These are phyloP conservation scores for Himalopsyche kuldschensis DNA, from an alignment of 2,888 invertebrate genomes.

Conservation along the genomic window DNA sequence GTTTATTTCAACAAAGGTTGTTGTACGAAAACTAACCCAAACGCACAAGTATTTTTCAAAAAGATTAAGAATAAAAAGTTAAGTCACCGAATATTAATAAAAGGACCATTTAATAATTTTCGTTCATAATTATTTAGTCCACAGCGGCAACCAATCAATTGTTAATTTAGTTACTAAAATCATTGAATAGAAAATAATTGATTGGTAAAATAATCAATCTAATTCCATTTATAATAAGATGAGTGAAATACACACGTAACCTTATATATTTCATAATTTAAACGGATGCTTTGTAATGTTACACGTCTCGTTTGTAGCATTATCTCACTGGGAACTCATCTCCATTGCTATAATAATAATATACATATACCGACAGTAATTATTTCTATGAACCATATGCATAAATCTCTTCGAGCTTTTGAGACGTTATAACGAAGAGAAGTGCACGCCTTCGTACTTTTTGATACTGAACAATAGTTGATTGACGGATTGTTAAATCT, in stretches of 20 bases:
- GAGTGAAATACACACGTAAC: not conserved
- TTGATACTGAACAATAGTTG: not conserved
- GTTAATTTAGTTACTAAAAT: too few species aligned
- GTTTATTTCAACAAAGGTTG: too few species aligned
- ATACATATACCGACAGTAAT: not conserved
- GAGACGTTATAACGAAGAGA: not conserved
- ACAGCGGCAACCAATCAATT: too few species aligned
- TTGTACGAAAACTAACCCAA: too few species aligned
- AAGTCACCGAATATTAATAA: too few species aligned
- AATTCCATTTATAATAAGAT: not conserved
- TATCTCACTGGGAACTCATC: not conserved
- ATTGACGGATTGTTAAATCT: not conserved
- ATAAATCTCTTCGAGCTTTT: not conserved
- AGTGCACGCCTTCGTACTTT: not conserved
- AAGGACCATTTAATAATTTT: too few species aligned
- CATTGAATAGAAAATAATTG: too few species aligned
- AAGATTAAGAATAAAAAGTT: too few species aligned
- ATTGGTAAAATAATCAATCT: not conserved
- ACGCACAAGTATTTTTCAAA: too few species aligned
- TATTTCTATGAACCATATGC: conserved; percentile 3
- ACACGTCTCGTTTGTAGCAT: not conserved
- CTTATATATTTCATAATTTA: not conserved
- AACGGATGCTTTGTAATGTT: not conserved
- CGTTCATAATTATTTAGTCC: too few species aligned
- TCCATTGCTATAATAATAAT: not conserved